A percentile compares a stretch with the other conserved stretches of the same genome.
Evolutionary conservation across 2,888 invertebrate genomes (phyloP).

Genomic region (Caenorhabditis wallacei): DNA sequence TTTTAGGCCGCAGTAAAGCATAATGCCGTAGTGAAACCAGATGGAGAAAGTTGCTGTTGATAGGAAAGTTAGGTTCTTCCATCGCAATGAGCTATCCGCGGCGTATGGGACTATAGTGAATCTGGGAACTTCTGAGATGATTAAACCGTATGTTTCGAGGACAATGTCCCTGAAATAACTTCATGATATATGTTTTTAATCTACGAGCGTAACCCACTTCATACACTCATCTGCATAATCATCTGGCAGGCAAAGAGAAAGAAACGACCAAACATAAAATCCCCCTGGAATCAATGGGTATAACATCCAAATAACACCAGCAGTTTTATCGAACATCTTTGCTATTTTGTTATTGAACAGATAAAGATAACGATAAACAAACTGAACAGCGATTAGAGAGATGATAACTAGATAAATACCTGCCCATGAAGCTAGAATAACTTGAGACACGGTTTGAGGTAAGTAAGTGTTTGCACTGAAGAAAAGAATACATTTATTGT

Average conservation of each 20-base stretch:
- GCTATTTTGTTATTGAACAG: not conserved
- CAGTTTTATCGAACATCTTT: not conserved
- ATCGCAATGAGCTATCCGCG: not conserved
- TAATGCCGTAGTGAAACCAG: constrained; percentile 9
- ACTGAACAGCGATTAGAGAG: not conserved
- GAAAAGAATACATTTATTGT: not conserved
- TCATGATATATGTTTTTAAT: too few relatives aligned
- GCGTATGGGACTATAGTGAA: not conserved
- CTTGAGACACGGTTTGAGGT: not conserved
- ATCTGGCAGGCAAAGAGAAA: not conserved
- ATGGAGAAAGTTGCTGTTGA: not conserved
- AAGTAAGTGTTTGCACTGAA: not conserved
- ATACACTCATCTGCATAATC: not conserved
- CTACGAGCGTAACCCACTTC: not conserved
- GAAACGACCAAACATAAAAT: not conserved
- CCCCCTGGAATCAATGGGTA: not conserved
- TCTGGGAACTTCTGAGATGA: not conserved
- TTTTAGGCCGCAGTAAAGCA: constrained; percentile 5
- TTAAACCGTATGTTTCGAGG: not conserved
- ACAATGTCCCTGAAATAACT: not conserved
- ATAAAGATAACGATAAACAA: constrained; percentile 1
- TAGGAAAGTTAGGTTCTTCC: not conserved
- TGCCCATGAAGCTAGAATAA: not conserved
- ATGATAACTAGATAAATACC: not conserved
- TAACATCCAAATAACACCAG: not conserved